These are phyloP conservation scores for Agelaius tricolor DNA, from an alignment of 2,113 vertebrate genomes.

Conservation along the genomic window DNA sequence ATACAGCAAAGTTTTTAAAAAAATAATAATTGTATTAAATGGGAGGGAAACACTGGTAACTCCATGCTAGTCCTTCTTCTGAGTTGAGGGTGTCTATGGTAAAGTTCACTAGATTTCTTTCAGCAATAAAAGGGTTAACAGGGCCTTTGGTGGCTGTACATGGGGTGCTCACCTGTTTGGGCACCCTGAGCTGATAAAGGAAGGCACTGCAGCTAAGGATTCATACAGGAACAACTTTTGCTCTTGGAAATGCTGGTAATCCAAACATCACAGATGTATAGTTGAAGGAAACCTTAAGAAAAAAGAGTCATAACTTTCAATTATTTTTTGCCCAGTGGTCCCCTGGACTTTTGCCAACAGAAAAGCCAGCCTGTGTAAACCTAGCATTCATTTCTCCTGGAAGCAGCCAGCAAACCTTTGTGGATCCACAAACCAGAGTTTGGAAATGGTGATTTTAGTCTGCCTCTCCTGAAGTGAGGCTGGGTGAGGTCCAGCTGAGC, in stretches of 20 bases:
- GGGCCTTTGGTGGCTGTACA: fast-evolving
- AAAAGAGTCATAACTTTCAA: neutral
- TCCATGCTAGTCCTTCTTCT: neutral
- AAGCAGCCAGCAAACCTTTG: neutral
- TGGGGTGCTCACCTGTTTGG: neutral
- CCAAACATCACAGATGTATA: neutral
- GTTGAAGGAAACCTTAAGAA: neutral
- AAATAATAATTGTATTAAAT: neutral
- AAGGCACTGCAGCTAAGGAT: neutral
- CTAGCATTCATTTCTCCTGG: neutral
- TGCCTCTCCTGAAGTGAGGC: neutral
- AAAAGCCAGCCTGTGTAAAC: neutral
- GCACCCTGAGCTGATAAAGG: neutral
- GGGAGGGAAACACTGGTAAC: neutral
- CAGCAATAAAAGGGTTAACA: neutral
- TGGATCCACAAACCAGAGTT: neutral
- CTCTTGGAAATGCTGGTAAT: neutral
- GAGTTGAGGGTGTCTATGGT: neutral
- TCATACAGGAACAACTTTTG: neutral
- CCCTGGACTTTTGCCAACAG: neutral
- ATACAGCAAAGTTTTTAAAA: neutral
- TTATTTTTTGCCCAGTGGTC: neutral
- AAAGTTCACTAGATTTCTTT: neutral
- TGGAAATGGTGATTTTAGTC: neutral
- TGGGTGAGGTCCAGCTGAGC: neutral